These are phyloP conservation scores for Papilio dardanus DNA, from an alignment of 1,140 invertebrate genomes.

Conservation along the genomic window DNA sequence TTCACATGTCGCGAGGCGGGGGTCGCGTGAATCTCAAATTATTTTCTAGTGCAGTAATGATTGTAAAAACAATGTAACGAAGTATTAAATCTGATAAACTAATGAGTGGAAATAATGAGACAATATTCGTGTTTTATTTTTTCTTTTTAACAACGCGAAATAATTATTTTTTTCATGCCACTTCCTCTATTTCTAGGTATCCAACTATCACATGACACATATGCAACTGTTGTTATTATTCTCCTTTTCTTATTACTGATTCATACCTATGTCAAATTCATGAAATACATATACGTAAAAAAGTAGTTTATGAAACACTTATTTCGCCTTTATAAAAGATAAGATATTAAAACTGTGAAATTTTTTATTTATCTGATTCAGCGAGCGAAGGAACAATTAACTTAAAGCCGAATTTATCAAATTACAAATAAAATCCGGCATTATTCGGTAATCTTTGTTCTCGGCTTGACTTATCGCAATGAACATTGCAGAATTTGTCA, in stretches of 20 bases:
- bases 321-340: too few relatives aligned
- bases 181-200: too few relatives aligned
- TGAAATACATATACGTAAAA: too few relatives aligned
- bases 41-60: slow-evolving; percentile 49
- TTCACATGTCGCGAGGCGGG: slow-evolving; percentile 74
- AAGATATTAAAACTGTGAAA: too few relatives aligned
- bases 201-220: too few relatives aligned
- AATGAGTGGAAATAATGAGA: background rate
- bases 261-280: too few relatives aligned
- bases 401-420: background rate
- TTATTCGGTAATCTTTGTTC: slow-evolving; percentile 15
- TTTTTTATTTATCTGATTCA: too few relatives aligned
- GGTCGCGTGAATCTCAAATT: slow-evolving; percentile 61
- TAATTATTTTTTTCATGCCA: too few relatives aligned
- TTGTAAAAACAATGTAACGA: slow-evolving; percentile 18
- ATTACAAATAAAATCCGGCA: background rate
- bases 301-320: too few relatives aligned
- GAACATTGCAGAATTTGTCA: background rate
- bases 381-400: background rate
- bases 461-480: background rate
- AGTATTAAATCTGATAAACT: background rate
- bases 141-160: background rate
- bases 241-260: too few relatives aligned
- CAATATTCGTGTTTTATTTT: background rate
- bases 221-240: too few relatives aligned